A percentile compares a stretch with the other conserved stretches of the same genome.
phyloP scores from a whole-genome alignment of 2,113 vertebrate genomes.

The Ornithorhynchus anatinus region DNA sequence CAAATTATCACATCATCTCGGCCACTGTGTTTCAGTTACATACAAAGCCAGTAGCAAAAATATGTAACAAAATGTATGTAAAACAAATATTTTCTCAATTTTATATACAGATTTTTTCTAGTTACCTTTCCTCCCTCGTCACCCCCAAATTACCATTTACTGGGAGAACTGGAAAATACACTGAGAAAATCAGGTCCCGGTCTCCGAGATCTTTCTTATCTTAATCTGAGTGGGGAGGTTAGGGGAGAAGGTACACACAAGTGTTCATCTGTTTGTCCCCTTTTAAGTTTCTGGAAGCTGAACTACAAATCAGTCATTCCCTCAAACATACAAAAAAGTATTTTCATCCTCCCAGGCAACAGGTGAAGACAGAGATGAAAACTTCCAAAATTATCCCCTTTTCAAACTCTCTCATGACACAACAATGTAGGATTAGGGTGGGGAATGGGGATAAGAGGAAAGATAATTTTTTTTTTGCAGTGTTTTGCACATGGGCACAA shows the following conservation, averaged over 20 bases:
- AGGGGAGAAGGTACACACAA: background rate
- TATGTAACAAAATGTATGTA: conserved; percentile 51
- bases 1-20: conserved; percentile 54
- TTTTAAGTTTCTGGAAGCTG: too few relatives aligned
- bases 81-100: conserved; percentile 39
- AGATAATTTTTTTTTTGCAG: conserved; percentile 40
- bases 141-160: too few relatives aligned
- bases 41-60: conserved; percentile 63
- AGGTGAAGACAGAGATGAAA: background rate
- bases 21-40: conserved; percentile 57
- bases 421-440: too few relatives aligned
- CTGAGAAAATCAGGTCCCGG: background rate
- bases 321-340: too few relatives aligned
- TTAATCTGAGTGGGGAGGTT: background rate
- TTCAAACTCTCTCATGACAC: background rate
- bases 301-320: too few relatives aligned
- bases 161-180: accelerated
- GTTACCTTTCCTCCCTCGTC: too few relatives aligned
- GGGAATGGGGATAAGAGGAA: background rate
- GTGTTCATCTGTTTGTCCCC: background rate
- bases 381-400: conserved; percentile 12
- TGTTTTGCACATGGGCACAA: conserved; percentile 50
- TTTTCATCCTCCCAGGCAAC: background rate
- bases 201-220: background rate
- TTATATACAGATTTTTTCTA: conserved; percentile 40